Conservation (phyloP, 2,113 vertebrate species). For the Poeciliopsis retropinna region DNA sequence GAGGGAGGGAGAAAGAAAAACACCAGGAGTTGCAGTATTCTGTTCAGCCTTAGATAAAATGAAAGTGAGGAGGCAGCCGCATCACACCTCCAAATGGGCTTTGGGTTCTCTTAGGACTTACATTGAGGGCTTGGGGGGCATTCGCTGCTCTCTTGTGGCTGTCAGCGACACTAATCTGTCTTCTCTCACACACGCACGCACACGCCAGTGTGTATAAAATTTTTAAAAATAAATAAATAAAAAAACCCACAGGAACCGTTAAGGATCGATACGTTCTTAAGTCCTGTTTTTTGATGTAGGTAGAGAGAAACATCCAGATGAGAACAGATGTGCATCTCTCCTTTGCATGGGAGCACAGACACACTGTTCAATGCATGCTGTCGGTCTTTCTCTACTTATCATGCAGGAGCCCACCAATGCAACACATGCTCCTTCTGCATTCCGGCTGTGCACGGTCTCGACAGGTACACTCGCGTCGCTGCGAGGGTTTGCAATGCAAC, state of each 20-base stretch:
- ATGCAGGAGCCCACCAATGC: constrained; percentile 42
- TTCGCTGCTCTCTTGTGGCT: constrained; percentile 47
- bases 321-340: too few species aligned
- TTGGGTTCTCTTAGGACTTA: constrained; percentile 64
- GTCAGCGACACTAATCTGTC: constrained; percentile 59
- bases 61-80: constrained; percentile 63
- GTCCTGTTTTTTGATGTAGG: too few species aligned
- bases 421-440: constrained; percentile 58
- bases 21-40: constrained; percentile 20
- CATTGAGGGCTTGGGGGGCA: constrained; percentile 11
- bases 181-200: constrained; percentile 10
- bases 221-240: too few species aligned
- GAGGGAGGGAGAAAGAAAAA: background rate
- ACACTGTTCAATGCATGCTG: constrained; percentile 10
- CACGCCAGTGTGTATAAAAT: constrained; percentile 1
- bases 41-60: constrained; percentile 52
- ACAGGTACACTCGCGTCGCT: constrained; percentile 54
- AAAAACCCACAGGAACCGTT: background rate
- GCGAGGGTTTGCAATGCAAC: constrained; percentile 16
- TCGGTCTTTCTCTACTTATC: constrained; percentile 28
- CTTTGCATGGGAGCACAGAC: constrained; percentile 1
- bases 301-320: too few species aligned
- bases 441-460: constrained; percentile 41
- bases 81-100: constrained; percentile 73
- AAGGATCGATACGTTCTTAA: too few species aligned